Conservation (phyloP, 2,113 vertebrate genomes). For the Myrmophylax atrothorax region DNA sequence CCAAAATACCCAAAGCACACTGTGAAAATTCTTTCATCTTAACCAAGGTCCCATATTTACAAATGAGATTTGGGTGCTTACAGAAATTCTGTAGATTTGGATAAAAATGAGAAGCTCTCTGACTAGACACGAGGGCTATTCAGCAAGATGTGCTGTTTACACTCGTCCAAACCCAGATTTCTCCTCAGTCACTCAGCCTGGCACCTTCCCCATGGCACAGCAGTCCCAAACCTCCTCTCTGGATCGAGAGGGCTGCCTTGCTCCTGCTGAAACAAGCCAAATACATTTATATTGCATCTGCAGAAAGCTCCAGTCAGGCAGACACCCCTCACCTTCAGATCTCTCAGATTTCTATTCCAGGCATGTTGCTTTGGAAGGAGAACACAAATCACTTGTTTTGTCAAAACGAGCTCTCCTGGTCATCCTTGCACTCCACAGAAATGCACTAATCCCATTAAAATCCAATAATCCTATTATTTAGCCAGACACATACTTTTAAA, state of each 20-base stretch:
- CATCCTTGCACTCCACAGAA: neutral
- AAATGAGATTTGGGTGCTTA: fast-evolving
- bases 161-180: neutral
- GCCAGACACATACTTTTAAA: neutral
- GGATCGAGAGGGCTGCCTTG: neutral
- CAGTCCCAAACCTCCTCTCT: neutral
- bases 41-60: fast-evolving
- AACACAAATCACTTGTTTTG: neutral
- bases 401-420: neutral
- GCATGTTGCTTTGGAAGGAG: neutral
- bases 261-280: fast-evolving
- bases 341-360: fast-evolving
- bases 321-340: neutral
- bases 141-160: fast-evolving
- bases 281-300: fast-evolving
- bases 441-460: neutral
- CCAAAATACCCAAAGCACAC: fast-evolving
- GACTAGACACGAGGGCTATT: fast-evolving
- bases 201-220: neutral
- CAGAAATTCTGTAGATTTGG: fast-evolving
- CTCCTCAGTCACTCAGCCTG: neutral
- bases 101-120: fast-evolving
- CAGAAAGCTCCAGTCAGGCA: neutral
- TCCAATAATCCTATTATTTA: neutral
- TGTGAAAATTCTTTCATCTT: fast-evolving